Conservation (phyloP, 2,113 vertebrate genomes). For the Nycticebus coucang region DNA sequence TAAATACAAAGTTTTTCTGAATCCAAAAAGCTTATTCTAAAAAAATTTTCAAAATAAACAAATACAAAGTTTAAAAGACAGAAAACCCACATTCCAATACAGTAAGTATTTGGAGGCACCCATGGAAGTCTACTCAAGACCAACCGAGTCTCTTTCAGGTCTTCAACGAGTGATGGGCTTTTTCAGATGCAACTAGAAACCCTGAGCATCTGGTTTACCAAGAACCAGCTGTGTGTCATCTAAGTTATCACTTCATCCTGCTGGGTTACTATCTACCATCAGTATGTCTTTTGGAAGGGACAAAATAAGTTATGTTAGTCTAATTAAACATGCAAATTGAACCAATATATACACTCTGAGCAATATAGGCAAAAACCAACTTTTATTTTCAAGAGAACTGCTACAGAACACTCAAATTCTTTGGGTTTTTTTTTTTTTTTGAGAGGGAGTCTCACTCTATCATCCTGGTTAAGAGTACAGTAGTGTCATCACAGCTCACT, state of each 20-base stretch:
- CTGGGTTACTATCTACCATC: background rate
- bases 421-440: background rate
- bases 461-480: no score
- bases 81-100: background rate
- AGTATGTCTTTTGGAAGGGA: background rate
- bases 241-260: background rate
- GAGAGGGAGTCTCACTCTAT: no score
- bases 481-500: no score
- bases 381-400: slow-evolving; percentile 28
- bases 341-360: background rate
- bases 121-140: background rate
- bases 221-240: background rate
- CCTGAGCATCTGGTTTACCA: background rate
- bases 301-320: background rate
- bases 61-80: slow-evolving; percentile 11
- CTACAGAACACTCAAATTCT: background rate
- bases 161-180: background rate
- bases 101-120: background rate
- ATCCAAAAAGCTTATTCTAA: no score
- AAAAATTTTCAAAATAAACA: background rate
- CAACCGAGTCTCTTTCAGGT: background rate
- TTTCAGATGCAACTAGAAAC: slow-evolving; percentile 32
- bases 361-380: background rate
- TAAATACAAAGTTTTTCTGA: background rate
- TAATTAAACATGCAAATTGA: background rate